Conservation (phyloP, 1,140 invertebrate species). For the Drosophila pseudoobscura region DNA sequence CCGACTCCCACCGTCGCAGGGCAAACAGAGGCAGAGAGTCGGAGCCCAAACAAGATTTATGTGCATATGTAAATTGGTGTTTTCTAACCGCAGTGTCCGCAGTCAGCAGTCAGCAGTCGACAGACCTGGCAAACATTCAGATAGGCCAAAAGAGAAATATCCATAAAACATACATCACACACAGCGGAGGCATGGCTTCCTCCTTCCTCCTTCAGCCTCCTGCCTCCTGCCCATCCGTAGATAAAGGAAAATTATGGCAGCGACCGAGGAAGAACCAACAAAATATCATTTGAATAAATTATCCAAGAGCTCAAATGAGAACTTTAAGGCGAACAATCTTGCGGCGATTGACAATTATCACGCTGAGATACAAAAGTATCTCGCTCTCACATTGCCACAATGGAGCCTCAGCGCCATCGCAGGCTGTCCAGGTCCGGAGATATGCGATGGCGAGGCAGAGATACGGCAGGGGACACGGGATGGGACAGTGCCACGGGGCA, state of each 20-base stretch:
- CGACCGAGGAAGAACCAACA: not conserved
- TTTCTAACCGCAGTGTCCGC: constrained; percentile 63
- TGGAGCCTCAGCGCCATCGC: constrained; percentile 22
- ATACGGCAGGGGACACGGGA: not conserved
- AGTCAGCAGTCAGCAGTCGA: constrained; percentile 52
- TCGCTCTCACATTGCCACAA: constrained; percentile 5
- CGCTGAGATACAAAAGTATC: constrained; percentile 30
- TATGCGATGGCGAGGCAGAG: not conserved
- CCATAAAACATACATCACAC: constrained; percentile 67
- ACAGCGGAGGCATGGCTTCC: not conserved
- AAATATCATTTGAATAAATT: constrained; percentile 44
- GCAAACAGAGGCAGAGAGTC: constrained; percentile 58
- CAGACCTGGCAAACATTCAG: constrained; percentile 64
- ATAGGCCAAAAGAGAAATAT: constrained; percentile 58
- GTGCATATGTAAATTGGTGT: constrained; percentile 72
- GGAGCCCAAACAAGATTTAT: constrained; percentile 70
- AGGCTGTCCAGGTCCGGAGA: not conserved
- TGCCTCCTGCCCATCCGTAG: constrained; percentile 15
- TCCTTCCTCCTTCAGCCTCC: no score
- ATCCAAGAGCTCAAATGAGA: constrained; percentile 34
- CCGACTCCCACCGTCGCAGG: not conserved
- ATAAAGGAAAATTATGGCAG: constrained; percentile 65
- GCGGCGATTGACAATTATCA: constrained; percentile 39
- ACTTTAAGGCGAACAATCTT: constrained; percentile 18
- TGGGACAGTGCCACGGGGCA: no score